Evolutionary conservation across 2,113 vertebrate genomes (phyloP).

Genomic region (Petroica traversi): DNA sequence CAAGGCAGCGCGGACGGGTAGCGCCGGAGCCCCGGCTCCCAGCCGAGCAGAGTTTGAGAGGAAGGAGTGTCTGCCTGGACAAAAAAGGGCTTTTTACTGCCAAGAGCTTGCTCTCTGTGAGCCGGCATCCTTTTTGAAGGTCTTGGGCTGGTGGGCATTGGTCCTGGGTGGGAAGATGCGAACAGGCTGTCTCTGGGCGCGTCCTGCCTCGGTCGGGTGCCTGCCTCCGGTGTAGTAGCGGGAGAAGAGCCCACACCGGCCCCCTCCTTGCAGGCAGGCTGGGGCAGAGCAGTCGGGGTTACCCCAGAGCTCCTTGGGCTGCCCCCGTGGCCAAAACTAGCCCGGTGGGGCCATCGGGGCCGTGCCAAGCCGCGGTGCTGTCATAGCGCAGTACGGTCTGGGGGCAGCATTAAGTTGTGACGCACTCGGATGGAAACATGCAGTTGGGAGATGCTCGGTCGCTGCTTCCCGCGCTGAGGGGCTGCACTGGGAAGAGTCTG

Average conservation of each 20-base stretch:
- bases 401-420: slow-evolving; percentile 60
- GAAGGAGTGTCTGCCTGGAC: background rate
- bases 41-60: background rate
- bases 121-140: background rate
- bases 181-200: background rate
- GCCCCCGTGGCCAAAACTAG: background rate
- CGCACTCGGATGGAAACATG: slow-evolving; percentile 45
- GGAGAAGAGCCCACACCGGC: background rate
- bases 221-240: background rate
- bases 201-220: background rate
- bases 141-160: background rate
- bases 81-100: background rate
- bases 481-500: background rate
- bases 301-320: background rate
- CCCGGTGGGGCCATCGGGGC: background rate
- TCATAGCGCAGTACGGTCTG: slow-evolving; percentile 45
- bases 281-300: background rate
- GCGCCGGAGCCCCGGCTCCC: background rate
- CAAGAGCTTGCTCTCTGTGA: background rate
- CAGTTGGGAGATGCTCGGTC: background rate
- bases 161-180: background rate
- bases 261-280: background rate
- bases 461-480: background rate
- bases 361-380: background rate
- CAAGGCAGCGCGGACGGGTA: background rate